These are phyloP conservation scores for Falcaria lacertinaria DNA, from an alignment of 2,888 invertebrate species.

Conservation along the genomic window DNA sequence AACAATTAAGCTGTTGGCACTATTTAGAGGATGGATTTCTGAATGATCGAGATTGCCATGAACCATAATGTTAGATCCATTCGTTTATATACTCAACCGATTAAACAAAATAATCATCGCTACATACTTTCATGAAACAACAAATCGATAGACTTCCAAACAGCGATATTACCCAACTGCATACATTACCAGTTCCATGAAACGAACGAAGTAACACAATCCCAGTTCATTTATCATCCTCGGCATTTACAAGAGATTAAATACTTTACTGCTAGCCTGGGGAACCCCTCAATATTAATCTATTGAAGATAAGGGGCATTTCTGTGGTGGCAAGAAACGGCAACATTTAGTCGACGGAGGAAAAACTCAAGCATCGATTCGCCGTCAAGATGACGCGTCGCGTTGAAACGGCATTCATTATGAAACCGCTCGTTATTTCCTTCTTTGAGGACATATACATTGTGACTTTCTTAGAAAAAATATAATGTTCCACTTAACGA, in stretches of 20 bases:
- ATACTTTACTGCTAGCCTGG: conserved; percentile 3
- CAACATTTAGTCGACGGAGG: conserved; percentile 27
- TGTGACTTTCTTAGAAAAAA: not conserved
- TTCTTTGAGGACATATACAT: not conserved
- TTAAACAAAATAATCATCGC: not conserved
- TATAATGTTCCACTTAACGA: not conserved
- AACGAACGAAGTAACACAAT: not conserved
- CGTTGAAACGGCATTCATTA: conserved; percentile 18
- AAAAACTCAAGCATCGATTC: conserved; percentile 53
- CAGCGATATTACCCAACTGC: not conserved
- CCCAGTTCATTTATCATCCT: conserved; percentile 1
- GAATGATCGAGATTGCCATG: no score
- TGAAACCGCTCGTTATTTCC: not conserved
- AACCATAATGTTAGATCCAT: no score
- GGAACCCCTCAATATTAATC: conserved; percentile 32
- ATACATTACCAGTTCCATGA: not conserved
- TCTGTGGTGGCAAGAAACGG: conserved; percentile 29
- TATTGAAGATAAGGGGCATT: conserved; percentile 33
- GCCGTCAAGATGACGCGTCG: conserved; percentile 36
- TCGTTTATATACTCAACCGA: not conserved
- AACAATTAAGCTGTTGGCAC: no score
- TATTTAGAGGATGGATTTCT: no score
- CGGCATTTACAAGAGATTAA: conserved; percentile 2
- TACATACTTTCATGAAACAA: not conserved
- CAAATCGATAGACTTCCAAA: not conserved